Percentiles rank a stretch among this genome's conserved stretches.
Evolutionary conservation across 2,113 vertebrate species (phyloP).

Genomic region (Bos taurus): DNA sequence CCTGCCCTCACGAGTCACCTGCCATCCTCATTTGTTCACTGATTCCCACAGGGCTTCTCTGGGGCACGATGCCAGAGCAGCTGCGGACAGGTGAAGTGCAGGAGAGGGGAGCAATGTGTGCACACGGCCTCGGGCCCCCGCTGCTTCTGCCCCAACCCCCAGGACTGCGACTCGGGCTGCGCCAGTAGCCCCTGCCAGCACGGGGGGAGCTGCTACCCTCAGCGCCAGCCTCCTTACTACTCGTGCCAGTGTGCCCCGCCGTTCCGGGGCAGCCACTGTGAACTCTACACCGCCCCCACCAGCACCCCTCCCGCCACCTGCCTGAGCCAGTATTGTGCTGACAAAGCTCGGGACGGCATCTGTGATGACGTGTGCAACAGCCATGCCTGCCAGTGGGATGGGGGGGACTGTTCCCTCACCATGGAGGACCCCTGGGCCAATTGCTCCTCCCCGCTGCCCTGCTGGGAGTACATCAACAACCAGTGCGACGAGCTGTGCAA

Average conservation of each 20-base stretch:
- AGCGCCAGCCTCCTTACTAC: conserved; percentile 80
- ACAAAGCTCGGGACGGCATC: conserved; percentile 81
- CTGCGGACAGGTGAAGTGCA: conserved; percentile 85
- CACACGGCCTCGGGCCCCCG: conserved; percentile 75
- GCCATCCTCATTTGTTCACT: neutral
- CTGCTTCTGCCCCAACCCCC: conserved; percentile 85
- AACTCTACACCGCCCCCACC: conserved; percentile 31
- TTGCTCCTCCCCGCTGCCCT: conserved; percentile 83
- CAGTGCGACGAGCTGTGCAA: conserved; percentile 90
- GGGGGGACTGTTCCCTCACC: conserved; percentile 92
- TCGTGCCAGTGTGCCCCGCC: conserved; percentile 83
- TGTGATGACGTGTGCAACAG: conserved; percentile 92
- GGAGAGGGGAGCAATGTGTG: conserved; percentile 87
- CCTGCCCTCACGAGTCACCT: rapidly evolving
- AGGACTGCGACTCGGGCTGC: conserved; percentile 85
- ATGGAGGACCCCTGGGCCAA: conserved; percentile 88
- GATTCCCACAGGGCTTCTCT: conserved; percentile 82
- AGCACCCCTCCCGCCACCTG: conserved; percentile 75
- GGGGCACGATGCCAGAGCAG: conserved; percentile 89
- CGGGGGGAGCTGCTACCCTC: conserved; percentile 85
- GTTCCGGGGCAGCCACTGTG: conserved; percentile 85
- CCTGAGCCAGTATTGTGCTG: conserved; percentile 80
- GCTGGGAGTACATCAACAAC: conserved; percentile 91
- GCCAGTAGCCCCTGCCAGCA: conserved; percentile 83
- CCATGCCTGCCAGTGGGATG: conserved; percentile 92